These are phyloP conservation scores for Aviceda leuphotes DNA, from an alignment of 2,797 vertebrate genomes.

Conservation along the genomic window DNA sequence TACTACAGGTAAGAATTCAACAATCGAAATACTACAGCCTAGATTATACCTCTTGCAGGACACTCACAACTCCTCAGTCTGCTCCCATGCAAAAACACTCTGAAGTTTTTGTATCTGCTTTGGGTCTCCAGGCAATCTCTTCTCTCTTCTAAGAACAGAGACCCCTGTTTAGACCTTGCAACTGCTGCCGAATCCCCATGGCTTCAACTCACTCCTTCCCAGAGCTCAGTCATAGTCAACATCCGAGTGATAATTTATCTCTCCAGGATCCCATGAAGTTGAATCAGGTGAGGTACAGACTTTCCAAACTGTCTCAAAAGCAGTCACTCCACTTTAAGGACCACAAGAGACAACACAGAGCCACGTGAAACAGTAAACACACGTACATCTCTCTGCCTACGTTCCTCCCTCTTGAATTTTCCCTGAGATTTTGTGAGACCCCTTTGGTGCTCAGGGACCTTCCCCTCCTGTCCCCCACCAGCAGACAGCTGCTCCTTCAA, in stretches of 20 bases:
- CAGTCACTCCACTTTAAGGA: background rate
- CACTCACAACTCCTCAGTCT: background rate
- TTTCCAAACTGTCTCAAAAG: background rate
- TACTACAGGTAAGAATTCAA: background rate
- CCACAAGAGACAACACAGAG: background rate
- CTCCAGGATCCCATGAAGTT: background rate
- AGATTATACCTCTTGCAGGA: background rate
- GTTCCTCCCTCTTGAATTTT: background rate
- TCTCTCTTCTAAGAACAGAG: background rate
- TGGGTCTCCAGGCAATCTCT: background rate
- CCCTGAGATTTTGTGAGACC: background rate
- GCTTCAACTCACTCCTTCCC: background rate
- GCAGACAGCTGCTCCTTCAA: background rate
- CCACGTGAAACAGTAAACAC: background rate
- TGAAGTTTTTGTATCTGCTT: background rate
- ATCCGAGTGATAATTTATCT: background rate
- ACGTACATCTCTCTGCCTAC: background rate
- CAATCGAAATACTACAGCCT: background rate
- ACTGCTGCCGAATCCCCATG: background rate
- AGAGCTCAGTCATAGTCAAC: background rate
- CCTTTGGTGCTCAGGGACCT: background rate
- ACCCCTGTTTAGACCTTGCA: background rate
- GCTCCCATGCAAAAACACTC: background rate
- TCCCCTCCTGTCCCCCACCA: accelerated
- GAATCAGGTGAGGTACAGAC: background rate